Evolutionary conservation across 2,113 vertebrate species (phyloP), one percentile per base, ranked within the genome.

Genomic region (Baryphthengus martii): DNA sequence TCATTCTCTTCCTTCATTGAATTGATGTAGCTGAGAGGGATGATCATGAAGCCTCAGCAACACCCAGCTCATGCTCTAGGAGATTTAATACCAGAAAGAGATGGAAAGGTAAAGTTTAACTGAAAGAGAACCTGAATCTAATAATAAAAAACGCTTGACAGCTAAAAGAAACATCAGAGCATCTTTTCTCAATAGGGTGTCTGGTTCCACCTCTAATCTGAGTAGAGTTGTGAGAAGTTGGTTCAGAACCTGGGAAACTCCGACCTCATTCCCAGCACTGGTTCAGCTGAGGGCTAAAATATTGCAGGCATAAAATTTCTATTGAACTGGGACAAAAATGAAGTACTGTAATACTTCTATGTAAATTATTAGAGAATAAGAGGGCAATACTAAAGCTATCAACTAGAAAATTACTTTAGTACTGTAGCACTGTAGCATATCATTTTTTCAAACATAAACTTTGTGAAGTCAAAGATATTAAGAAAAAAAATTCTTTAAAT

Each of bases 361-460:
- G 68, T 83, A 97, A 96, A 97, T 91, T 96, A 94, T 65, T 96
- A 74, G 53, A 82, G 92, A 96, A 93, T 96, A 96, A 97, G 73
- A 95, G 39, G 67, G 86, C 85, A 88, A 93, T 87, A 94, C 39
- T 96, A 95, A 97, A 97, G 84, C 93, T 90, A 93, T 95, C 77
- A 97, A 78, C 68, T 96, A 96, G 94, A 97, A 98, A 97, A 98
- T 97, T 89, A 94, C 78, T 94, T 97, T 88, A 94, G 55, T 93
- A 89, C 40, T 68, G 52, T 81, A 91, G 56, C 74, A 89, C 40
- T 68, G 52, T 81, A 91, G 56, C 74, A 75, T 90, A 90, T 88
- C 8, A 24, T 96, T 95, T 93, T 94, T 49, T 95, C 77, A 93
- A 97, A 89, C 88, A 89, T 93, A 97, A 97, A 96, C 85, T 97